Base-by-base conservation (phyloP, 2,113 vertebrate species). In the Ictalurus furcatus region DNA sequence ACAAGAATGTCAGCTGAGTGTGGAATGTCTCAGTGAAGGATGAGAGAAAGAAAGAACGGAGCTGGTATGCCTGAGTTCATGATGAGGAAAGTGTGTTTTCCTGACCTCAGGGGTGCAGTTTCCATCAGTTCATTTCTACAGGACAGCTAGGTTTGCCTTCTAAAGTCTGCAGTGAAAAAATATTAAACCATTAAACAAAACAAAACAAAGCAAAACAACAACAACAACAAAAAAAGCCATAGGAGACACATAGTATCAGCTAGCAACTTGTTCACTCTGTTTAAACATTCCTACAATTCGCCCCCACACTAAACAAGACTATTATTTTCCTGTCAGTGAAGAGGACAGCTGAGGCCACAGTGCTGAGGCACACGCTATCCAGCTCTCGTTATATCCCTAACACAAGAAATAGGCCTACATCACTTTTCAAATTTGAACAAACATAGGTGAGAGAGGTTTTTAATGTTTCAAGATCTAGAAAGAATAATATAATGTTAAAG, bases 21-120 rank as follows among this genome's bases (percentile, higher is more conserved):
- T 88, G 93, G 93, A 95, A 95, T 96, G 94, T 94, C 93, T 95
- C 94, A 91, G 93, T 87, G 48, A 67, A 89, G 78, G 48, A 85
- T 56, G 86, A 88, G 67, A 89, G 78, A 87, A 67, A 79, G 59
- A 82, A 78, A 80, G 61, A 85, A 85, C 89, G 90, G 89, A 92
- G 84, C 84, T 85, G 59, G 19, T 19, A 59, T 85, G 61, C 14
- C 7, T 37, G 63, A 85, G 63, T 54, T 44, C 69, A 89, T 58
- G 21, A 65, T 34, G 28, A 54, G 21, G 25, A 65, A 58, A 1
- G 13, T 3, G 13, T 25, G 40, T 78, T 58, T 48, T 37, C 59
- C 12, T 69, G 83, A 69, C 61, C 44, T 23, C 37, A 12, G 74
- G 76, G 23, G 48, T 76, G 21, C 19, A 19, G 12, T n/a, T 23